Conservation (phyloP, 2,797 vertebrate species). For the Rhinella marina region DNA sequence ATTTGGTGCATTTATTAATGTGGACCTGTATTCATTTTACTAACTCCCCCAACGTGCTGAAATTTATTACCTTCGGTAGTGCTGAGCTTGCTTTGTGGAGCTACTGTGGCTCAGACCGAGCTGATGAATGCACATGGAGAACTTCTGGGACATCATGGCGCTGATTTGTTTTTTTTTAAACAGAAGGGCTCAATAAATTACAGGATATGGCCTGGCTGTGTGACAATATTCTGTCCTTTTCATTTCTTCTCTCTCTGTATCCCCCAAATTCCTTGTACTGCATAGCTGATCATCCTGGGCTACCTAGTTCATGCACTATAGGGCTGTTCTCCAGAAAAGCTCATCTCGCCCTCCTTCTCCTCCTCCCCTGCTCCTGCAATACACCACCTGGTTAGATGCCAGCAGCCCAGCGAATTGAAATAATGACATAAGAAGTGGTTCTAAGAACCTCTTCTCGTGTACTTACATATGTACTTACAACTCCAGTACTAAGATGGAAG, state of each 20-base stretch:
- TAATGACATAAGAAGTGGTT: background rate
- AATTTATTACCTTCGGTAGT: constrained; percentile 31
- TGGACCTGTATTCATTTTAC: constrained; percentile 37
- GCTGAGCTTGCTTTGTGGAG: constrained; percentile 35
- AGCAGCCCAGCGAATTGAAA: background rate
- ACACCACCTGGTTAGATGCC: background rate
- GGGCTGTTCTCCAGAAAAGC: background rate
- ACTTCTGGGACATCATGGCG: constrained; percentile 26
- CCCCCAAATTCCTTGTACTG: background rate
- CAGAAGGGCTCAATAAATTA: background rate
- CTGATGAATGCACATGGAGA: constrained; percentile 32
- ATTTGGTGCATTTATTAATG: constrained; percentile 34
- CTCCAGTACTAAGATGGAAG: background rate
- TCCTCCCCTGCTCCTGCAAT: background rate
- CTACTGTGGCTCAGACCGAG: constrained; percentile 7
- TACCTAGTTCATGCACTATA: background rate
- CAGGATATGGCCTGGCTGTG: too few relatives aligned
- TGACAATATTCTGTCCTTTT: too few relatives aligned
- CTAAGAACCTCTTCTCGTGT: background rate
- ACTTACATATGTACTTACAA: background rate
- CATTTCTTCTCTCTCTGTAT: too few relatives aligned
- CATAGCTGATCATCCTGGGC: background rate
- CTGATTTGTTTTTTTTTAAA: background rate
- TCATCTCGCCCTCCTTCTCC: background rate
- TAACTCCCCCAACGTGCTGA: constrained; percentile 31